Evolutionary conservation across 2,888 invertebrate species (phyloP), one percentile per base, ranked within the genome.

Genomic region (Rhagonycha lutea): DNA sequence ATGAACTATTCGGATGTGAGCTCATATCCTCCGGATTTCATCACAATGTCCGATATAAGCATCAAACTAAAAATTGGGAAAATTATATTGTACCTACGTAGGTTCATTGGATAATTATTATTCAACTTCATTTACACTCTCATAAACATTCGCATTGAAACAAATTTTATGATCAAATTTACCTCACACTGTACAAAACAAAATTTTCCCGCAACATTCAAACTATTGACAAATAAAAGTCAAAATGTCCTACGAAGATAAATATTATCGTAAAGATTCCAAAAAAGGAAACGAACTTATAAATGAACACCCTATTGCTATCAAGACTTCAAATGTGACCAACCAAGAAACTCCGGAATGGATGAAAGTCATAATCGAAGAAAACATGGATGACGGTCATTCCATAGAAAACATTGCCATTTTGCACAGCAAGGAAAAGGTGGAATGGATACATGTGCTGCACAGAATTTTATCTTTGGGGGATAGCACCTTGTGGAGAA

Each of bases 371-470:
- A 68, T 74, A 4, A 68, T 18, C 0, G 74, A 74, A 71, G 14
- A 26, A 61, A 60, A 69, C 2, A 10, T n/a, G 5, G 23, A 47
- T 0, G 61, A 3, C 11, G 61, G 11, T 68, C 0, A n/a, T 11
- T 24, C 32, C 14, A 7, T 68, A 11, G 74, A 70, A 32, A 68
- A 68, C 32, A 47, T 71, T 14, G 14, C 74, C 8, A 71, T 26
- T n/a, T 68, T 75, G 7, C 73, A 69, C 32, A 23, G 24, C 7
- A 63, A 73, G 24, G 63, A 69, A 24, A 73, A 65, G 28, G 18
- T 76, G 29, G 26, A 76, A 12, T 73, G 73, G 73, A 72, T 32
- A 14, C 69, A 63, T 32, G 28, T 76, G 7, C 23, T 73, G 3
- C 73, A 69, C 28, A 65, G 18, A 29, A 28, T 73, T 4, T 61